phyloP scores from a whole-genome alignment of 2,888 invertebrate species.

The Tuberolachnus salignus region DNA sequence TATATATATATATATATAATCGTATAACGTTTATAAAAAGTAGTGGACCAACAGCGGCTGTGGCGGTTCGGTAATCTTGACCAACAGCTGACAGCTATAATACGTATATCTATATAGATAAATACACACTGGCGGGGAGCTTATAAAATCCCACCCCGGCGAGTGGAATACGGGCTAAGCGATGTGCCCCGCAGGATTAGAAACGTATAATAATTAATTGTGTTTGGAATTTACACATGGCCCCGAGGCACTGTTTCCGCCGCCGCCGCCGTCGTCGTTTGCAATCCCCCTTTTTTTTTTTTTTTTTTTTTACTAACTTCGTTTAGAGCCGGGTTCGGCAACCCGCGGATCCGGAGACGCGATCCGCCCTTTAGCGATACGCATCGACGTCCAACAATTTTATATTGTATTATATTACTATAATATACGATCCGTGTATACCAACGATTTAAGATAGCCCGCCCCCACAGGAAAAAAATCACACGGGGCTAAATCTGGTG shows the following conservation, averaged over 20 bases:
- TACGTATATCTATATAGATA: no score
- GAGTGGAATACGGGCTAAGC: slow-evolving; percentile 39
- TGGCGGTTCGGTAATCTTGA: slow-evolving; percentile 8
- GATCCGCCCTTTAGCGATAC: no score
- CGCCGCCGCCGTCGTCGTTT: no score
- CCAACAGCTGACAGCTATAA: background rate
- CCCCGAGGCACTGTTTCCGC: slow-evolving; percentile 22
- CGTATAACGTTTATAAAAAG: background rate
- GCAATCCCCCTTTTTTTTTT: slow-evolving; percentile 4
- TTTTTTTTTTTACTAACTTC: background rate
- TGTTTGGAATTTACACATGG: slow-evolving; percentile 43
- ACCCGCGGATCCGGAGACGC: no score
- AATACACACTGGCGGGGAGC: background rate
- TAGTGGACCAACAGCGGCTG: background rate
- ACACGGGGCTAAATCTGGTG: no score
- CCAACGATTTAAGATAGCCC: no score
- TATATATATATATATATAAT: no score
- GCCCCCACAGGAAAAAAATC: no score
- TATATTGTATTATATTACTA: no score
- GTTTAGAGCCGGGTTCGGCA: no score
- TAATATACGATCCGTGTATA: no score
- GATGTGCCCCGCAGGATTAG: slow-evolving; percentile 37
- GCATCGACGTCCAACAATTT: no score
- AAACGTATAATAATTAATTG: slow-evolving; percentile 47
- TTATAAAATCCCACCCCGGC: slow-evolving; percentile 32